phyloP scores from a whole-genome alignment of 2,797 vertebrate species.

The Babyrousa celebensis region DNA sequence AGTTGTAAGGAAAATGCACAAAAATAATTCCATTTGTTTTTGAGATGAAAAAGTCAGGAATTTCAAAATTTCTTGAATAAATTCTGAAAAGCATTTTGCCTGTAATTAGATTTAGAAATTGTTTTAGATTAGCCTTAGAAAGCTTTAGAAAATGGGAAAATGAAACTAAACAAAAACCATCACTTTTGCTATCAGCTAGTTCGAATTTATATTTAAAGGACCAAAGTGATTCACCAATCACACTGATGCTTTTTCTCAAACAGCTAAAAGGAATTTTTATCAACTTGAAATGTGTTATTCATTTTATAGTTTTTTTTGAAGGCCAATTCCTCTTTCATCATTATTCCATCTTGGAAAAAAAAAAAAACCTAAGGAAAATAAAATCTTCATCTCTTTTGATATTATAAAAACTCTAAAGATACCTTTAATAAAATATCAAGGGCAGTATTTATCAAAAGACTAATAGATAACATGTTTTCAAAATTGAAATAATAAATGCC shows the following conservation, averaged over 20 bases:
- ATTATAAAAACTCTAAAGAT: conserved; percentile 1
- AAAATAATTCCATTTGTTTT: conserved; percentile 60
- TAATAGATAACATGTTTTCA: conserved; percentile 52
- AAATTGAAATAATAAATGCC: conserved; percentile 61
- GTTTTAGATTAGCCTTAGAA: conserved; percentile 33
- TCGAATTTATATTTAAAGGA: conserved; percentile 25
- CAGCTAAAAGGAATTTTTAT: not conserved
- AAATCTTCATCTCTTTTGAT: conserved; percentile 8
- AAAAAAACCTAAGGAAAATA: not conserved
- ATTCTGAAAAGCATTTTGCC: conserved; percentile 13
- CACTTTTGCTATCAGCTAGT: not conserved
- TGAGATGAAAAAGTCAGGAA: conserved; percentile 18
- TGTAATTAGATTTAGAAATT: conserved; percentile 46
- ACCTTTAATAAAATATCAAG: conserved; percentile 50
- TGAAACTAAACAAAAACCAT: not conserved
- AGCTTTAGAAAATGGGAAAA: not conserved
- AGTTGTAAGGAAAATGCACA: not conserved
- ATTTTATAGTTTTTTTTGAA: conserved; percentile 47
- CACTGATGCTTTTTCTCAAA: conserved; percentile 13
- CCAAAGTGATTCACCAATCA: not conserved
- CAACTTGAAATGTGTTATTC: conserved; percentile 45
- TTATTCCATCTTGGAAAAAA: not conserved
- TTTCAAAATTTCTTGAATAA: conserved; percentile 49
- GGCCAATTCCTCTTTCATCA: not conserved
- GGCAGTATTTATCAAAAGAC: not conserved